Conservation (phyloP, 1,140 invertebrate genomes). For the Harlomillsia oculata region DNA sequence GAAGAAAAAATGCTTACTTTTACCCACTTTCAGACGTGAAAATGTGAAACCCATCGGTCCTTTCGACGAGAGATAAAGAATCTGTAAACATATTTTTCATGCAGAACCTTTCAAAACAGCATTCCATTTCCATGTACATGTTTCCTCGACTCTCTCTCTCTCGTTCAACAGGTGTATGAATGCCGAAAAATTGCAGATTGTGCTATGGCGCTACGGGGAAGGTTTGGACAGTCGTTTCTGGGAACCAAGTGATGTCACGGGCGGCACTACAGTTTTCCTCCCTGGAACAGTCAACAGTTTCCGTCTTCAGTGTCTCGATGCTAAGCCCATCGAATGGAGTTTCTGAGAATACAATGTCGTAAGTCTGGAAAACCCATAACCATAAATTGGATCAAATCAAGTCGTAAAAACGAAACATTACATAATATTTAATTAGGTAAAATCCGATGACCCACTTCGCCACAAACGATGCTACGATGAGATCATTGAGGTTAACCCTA, state of each 20-base stretch:
- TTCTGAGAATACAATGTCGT: not conserved
- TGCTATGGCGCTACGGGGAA: not conserved
- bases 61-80: not conserved
- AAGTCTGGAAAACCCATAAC: not conserved
- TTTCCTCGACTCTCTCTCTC: not conserved
- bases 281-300: not conserved
- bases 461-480: not conserved
- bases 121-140: not conserved
- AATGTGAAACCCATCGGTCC: not conserved
- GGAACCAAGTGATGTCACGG: not conserved
- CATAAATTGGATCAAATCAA: not conserved
- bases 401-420: not conserved
- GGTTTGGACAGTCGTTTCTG: conserved; percentile 3
- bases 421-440: not conserved
- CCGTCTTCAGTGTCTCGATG: not conserved
- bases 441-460: not conserved
- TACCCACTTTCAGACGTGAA: not conserved
- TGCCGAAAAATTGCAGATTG: not conserved
- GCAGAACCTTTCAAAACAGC: too few relatives aligned
- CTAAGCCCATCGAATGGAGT: not conserved
- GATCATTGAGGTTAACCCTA: not conserved
- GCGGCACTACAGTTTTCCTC: not conserved
- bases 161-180: not conserved
- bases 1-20: too few relatives aligned
- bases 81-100: too few relatives aligned